Evolutionary conservation across 2,888 invertebrate species (phyloP), one percentile per base, ranked within the genome.

Genomic region (Thyatira batis): DNA sequence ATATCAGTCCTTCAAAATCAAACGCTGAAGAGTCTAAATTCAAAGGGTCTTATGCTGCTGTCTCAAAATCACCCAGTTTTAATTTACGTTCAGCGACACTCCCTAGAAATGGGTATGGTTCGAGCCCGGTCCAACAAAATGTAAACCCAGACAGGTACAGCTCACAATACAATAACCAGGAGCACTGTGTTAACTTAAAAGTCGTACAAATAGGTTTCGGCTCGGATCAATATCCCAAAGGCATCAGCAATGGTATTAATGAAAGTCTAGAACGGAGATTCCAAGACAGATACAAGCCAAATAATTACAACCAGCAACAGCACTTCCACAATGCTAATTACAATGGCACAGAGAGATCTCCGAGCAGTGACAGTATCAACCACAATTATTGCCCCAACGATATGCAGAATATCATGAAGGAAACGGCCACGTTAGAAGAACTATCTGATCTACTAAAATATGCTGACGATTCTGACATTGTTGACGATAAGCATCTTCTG

Each of bases 391-490:
- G 87, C 61, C 68, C 88, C 6, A 89, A 75, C 51, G 89, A 91
- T 20, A 87, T 89, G 87, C 91, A 87, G 61, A 91, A 83, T 56
- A 82, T 89, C 20, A 87, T 86, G 77, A 82, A 87, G 76, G 93
- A 90, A 76, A 93, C 94, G 51, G 93, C 93, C 33, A 95, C 95
- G 51, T 81, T 95, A 39, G 95, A 95, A 65, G 96, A 96, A 76
- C 84, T 95, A 1, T 95, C 95, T 2, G 95, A 95, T 81, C 85
- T 95, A 1, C 83, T 95, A 53, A 94, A 95, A 65, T 95, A 95
- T 70, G 95, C 95, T 33, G 97, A 97, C 67, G 96, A 96, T 76
- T 95, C 96, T 27, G 94, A 94, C 51, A 93, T 92, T 60, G 84
- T 87, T 9, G 91, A 92, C 39, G 92, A 92, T 20, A 92, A 92